Evolutionary conservation across 2,888 invertebrate species (phyloP), one percentile per base, ranked within the genome.

Genomic region (Scaptomyza flava): DNA sequence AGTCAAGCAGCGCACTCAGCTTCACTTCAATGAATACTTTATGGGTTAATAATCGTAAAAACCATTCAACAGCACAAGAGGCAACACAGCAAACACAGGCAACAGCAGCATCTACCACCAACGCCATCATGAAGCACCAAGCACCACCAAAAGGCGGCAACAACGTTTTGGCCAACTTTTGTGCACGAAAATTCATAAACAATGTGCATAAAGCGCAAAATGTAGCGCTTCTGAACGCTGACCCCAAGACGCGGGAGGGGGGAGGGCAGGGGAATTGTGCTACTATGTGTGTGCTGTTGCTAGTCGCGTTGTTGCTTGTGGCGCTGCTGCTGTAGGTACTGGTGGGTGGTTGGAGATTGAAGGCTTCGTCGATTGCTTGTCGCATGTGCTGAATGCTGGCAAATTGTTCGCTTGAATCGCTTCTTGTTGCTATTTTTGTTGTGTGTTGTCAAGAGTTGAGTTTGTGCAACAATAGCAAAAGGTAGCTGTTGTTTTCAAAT

Each of bases 1-100:
- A 23, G 51, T 27, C 53, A 33, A 23, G n/a, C 61, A 78, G 64
- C 86, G 63, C 84, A 86, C 85, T 85, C 83, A 81, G 80, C 80
- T 81, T 41, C 86, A 85, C 86, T 85, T 86, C 85, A 85, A 86
- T 86, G 85, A 86, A 85, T 86, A 89, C 89, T 90, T 90, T 90
- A 90, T 90, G 90, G 89, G 89, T 90, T 90, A 90, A 88, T 90
- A 89, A 90, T 90, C 88, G 87, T 89, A 85, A 89, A 89, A 89
- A 87, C 89, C 89, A 87, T 90, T 89, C 86, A 87, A 77, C 79
- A 74, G 66, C 68, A 74, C 17, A 53, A 59, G 8, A 53, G 30
- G 42, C 50, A 34, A 14, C 60, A 59, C 23, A 23, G 23, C 23
- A 1, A 23, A 23, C 23, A 4, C 17, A 46, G 51, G 2, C 58